Conservation (phyloP, 2,113 vertebrate species). For the Pipra filicauda region DNA sequence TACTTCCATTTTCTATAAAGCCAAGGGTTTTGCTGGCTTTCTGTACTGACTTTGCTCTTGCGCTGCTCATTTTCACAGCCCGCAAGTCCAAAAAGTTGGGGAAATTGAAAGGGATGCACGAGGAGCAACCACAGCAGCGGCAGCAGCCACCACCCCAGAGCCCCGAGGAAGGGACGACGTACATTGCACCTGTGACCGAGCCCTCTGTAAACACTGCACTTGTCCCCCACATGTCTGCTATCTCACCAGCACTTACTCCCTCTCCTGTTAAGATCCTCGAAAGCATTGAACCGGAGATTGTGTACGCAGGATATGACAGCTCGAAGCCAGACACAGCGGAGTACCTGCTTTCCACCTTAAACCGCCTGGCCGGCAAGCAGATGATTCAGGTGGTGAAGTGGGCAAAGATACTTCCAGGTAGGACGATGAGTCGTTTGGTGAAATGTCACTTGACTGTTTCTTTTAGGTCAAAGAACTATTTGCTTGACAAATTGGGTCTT, state of each 20-base stretch:
- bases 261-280: slow-evolving; percentile 91
- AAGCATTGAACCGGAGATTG: slow-evolving; percentile 93
- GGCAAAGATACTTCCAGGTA: slow-evolving; percentile 99
- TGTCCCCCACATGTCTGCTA: slow-evolving; percentile 84
- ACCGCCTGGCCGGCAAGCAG: slow-evolving; percentile 96
- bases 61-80: slow-evolving; percentile 71
- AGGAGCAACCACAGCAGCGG: slow-evolving; percentile 78
- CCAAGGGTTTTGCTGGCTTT: not conserved
- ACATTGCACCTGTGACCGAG: slow-evolving; percentile 86
- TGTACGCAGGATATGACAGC: slow-evolving; percentile 92
- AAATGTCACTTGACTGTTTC: not conserved
- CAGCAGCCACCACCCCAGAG: slow-evolving; percentile 78
- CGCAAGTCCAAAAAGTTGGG: slow-evolving; percentile 97
- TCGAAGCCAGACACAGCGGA: slow-evolving; percentile 91
- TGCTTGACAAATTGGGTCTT: not conserved
- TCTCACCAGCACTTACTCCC: slow-evolving; percentile 87
- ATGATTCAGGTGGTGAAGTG: slow-evolving; percentile 99
- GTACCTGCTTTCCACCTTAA: slow-evolving; percentile 95
- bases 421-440: not conserved
- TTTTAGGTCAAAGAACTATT: not conserved
- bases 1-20: not conserved
- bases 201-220: slow-evolving; percentile 85
- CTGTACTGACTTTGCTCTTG: not conserved
- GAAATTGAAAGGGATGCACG: slow-evolving; percentile 91
- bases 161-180: slow-evolving; percentile 85